Evolutionary conservation across 2,888 invertebrate species (phyloP), one percentile per base, ranked within the genome.

Genomic region (Oasisia sp.): DNA sequence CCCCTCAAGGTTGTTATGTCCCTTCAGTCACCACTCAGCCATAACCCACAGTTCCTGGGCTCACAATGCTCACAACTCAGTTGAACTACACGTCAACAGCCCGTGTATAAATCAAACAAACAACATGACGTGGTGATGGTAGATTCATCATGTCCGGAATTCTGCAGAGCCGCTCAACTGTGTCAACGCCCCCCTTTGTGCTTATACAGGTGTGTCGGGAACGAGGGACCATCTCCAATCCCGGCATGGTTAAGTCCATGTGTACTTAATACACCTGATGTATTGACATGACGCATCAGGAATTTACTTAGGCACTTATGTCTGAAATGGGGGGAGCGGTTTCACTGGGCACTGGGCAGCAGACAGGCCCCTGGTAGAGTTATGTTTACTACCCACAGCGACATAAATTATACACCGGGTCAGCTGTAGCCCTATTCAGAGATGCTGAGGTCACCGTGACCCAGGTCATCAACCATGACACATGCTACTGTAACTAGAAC

Each of bases 121-220:
- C 74, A 74, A 74, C 14, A 74, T 74, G 74, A 27, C 0, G n/a
- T n/a, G 14, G 74, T 19, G 74, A 74, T 7, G n/a, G 74, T 74
- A 19, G 27, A 74, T 74, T 74, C 74, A 74, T 74, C 74, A 74
- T 27, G 74, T 74, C 5, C 74, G 27, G 27, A 19, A 74, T 74
- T 74, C n/a, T 74, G 74, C 50, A 50, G 14, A 50, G 14, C 50
- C 50, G 14, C n/a, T 74, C 74, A 27, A 74, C 74, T 74, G 19
- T 74, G 74, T 27, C n/a, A 7, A 74, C n/a, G 27, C 74, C 74
- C 74, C 74, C n/a, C 74, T 27, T 74, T 74, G 27, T 38, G 12
- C n/a, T 19, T 50, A 93, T 94, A 94, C 93, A 94, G 93, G 74
- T 74, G 74, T 74, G 74, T 19, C 8, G 19, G 27, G 4, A 14